Evolutionary conservation across 2,797 vertebrate genomes (phyloP), one percentile per base, ranked within the genome.

Genomic region (Calcarius lapponicus): DNA sequence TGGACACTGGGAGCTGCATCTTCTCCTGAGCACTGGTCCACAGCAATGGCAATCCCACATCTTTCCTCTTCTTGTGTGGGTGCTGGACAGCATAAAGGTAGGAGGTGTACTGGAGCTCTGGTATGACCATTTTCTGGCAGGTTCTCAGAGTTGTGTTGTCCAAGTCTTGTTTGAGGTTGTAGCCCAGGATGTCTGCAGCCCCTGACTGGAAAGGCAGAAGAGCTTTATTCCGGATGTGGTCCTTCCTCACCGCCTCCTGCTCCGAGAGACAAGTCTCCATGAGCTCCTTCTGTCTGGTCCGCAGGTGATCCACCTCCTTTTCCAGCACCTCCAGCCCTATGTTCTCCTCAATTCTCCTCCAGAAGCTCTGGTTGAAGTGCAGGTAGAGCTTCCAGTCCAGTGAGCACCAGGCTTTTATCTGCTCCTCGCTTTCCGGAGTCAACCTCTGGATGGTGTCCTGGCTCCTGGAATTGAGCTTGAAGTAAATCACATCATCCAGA

Each of bases 331-430:
- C 11, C 0, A 81, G 93, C 4, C 98, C 98, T 36, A 99, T 83
- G 38, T 96, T 93, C 3, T 95, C 82, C 24, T 97, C 94, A 72
- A 98, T 96, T 51, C 90, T 98, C 47, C 86, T 95, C 99, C 99
- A 99, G 95, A 99, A 98, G 36, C 97, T 98, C 83, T 93, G 67
- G 70, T 99, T 99, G 94, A 99, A 99, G 90, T 99, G 98, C 67
- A 95, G 78, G 96, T 99, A 99, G 48, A 99, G 97, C 72, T 94
- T 96, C 98, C 98, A 99, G 96, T 99, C 99, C 45, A 99, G 96
- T 0, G 97, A 97, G 47, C 98, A 99, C 99, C 99, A 99, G 1
- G 6, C 50, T 93, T 96, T 97, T 50, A 98, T 95, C 29, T 91
- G 97, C 82, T 98, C 98, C 47, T 78, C 80, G 2, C 96, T 98